These are phyloP conservation scores for Ctenomys sociabilis DNA, from an alignment of 2,113 vertebrate species.

Conservation along the genomic window DNA sequence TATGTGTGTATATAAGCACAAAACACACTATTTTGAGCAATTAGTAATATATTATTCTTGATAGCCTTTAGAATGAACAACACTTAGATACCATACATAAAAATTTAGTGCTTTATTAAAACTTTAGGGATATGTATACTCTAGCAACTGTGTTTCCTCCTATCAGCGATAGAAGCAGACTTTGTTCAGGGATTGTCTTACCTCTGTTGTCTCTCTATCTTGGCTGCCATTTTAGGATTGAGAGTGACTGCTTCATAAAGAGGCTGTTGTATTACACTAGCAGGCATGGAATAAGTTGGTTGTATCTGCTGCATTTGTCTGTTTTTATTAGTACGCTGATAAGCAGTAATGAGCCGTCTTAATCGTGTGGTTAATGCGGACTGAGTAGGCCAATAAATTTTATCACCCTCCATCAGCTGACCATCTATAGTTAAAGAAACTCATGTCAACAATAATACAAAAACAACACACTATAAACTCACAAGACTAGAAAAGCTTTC, in stretches of 20 bases:
- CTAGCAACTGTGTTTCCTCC: not conserved
- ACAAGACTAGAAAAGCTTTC: not conserved
- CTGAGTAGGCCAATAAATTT: conserved; percentile 95
- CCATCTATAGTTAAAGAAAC: conserved; percentile 86
- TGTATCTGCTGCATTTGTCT: conserved; percentile 95
- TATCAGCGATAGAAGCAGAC: not conserved
- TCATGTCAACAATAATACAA: conserved; percentile 41
- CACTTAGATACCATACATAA: not conserved
- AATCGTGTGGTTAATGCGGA: conserved; percentile 96
- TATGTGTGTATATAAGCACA: not conserved
- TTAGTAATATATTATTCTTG: not conserved
- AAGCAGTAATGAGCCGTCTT: conserved; percentile 96
- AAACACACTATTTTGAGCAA: not conserved
- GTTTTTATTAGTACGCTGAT: conserved; percentile 96
- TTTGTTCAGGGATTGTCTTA: conserved; percentile 71
- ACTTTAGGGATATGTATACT: not conserved
- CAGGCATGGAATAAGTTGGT: conserved; percentile 88
- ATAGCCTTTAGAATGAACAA: conserved; percentile 3
- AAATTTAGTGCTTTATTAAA: not conserved
- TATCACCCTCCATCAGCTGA: conserved; percentile 89
- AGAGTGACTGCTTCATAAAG: conserved; percentile 90
- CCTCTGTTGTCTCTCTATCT: conserved; percentile 99
- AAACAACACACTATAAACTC: not conserved
- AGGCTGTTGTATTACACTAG: conserved; percentile 89
- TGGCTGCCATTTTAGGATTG: conserved; percentile 98